Percentiles rank a stretch among this genome's conserved stretches.
Conservation (phyloP, 2,888 invertebrate species). For the Cephus pygmeus region DNA sequence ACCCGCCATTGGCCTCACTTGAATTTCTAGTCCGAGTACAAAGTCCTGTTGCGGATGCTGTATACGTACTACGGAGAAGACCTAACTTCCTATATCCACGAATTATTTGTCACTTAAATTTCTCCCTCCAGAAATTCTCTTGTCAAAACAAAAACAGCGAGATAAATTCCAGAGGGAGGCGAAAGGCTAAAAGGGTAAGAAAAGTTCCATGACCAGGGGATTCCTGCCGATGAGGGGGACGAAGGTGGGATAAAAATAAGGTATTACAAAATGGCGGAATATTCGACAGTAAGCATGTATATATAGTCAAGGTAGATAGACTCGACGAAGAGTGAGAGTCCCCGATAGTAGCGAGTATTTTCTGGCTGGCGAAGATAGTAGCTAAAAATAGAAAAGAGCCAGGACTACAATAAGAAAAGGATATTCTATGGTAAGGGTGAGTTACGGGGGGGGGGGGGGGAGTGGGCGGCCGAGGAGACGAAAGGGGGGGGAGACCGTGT, state of each 20-base stretch:
- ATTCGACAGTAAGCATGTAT: too few species aligned
- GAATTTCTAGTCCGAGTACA: slow-evolving; percentile 4
- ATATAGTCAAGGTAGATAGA: too few species aligned
- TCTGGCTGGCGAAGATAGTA: slow-evolving; percentile 1
- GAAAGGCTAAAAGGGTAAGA: too few species aligned
- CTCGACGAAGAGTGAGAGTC: too few species aligned
- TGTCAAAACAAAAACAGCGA: too few species aligned
- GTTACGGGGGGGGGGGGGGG: not conserved
- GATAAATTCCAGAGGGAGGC: too few species aligned
- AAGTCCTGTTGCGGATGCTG: not conserved
- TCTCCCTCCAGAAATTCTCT: not conserved
- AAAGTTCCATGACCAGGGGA: too few species aligned
- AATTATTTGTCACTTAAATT: slow-evolving; percentile 1
- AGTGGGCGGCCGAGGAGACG: not conserved
- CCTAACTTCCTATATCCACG: not conserved
- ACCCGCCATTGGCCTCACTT: not conserved
- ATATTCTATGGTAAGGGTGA: not conserved
- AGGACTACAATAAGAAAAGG: slow-evolving; percentile 1
- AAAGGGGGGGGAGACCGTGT: not conserved
- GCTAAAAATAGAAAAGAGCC: slow-evolving; percentile 1
- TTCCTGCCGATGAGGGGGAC: too few species aligned
- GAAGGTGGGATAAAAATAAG: too few species aligned
- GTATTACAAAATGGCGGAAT: too few species aligned
- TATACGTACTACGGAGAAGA: too few species aligned
- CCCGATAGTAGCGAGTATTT: too few species aligned